Evolutionary conservation across 2,888 invertebrate species (phyloP).

Genomic region (Alcis repandata): DNA sequence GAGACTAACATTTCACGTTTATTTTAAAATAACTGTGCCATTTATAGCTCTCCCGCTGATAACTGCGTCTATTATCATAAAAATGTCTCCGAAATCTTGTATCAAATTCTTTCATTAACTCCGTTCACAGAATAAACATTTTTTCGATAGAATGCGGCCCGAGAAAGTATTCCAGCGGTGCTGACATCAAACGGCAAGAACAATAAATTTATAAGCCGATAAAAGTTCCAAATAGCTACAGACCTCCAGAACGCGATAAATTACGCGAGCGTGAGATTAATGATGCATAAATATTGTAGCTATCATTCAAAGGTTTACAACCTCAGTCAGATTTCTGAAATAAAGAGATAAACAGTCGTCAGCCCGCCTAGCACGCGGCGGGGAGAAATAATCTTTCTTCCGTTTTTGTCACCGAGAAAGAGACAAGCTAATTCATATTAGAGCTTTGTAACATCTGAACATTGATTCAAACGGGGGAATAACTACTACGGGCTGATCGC

Average conservation of each 20-base stretch:
- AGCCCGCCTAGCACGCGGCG: no score
- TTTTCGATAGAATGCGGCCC: conserved; percentile 34
- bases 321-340: conserved; percentile 15
- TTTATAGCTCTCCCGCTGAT: conserved; percentile 16
- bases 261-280: conserved; percentile 48
- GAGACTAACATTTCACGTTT: conserved; percentile 5
- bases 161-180: conserved; percentile 38
- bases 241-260: conserved; percentile 43
- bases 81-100: conserved; percentile 20
- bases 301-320: conserved; percentile 30
- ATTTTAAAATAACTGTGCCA: conserved; percentile 4
- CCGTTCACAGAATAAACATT: conserved; percentile 37
- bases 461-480: no score
- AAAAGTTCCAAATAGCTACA: conserved; percentile 47
- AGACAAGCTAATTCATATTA: no score
- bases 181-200: conserved; percentile 47
- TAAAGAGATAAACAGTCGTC: conserved; percentile 45
- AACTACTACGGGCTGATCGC: no score
- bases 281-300: conserved; percentile 37
- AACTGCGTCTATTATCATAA: conserved; percentile 14
- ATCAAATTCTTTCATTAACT: conserved; percentile 32
- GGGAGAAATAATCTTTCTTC: no score
- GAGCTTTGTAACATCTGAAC: no score
- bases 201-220: conserved; percentile 51
- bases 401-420: no score